These are phyloP conservation scores for Electrophaes corylata DNA, from an alignment of 2,888 invertebrate species.

Conservation along the genomic window DNA sequence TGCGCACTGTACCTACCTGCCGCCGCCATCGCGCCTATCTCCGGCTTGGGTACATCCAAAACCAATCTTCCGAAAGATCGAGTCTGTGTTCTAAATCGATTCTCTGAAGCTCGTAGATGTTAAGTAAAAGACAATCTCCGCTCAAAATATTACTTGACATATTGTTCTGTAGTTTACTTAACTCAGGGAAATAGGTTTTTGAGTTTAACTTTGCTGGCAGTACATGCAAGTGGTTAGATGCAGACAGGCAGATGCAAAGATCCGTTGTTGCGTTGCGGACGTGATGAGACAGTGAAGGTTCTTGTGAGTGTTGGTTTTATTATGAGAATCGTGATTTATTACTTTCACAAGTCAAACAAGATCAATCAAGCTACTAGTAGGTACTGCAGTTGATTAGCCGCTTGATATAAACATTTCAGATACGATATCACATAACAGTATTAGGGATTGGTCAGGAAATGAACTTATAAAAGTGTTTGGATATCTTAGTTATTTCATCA, in stretches of 20 bases:
- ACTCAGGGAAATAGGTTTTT: neutral
- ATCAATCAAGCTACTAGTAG: too few relatives aligned
- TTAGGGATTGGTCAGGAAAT: too few relatives aligned
- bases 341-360: too few relatives aligned
- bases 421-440: too few relatives aligned
- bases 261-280: neutral
- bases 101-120: constrained; percentile 12
- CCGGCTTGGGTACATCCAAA: constrained; percentile 44
- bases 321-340: too few relatives aligned
- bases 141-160: neutral
- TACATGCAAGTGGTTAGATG: neutral
- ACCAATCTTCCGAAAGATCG: constrained; percentile 67
- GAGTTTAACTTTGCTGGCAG: neutral
- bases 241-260: too few relatives aligned
- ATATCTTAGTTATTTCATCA: too few relatives aligned
- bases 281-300: too few relatives aligned
- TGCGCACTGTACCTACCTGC: constrained; percentile 4
- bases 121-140: constrained; percentile 5
- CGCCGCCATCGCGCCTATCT: constrained; percentile 37
- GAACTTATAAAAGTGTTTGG: too few relatives aligned
- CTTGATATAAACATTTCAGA: too few relatives aligned
- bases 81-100: constrained; percentile 34
- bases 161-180: neutral
- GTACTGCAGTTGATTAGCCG: too few relatives aligned
- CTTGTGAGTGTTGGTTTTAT: too few relatives aligned